phyloP scores from a whole-genome alignment of 2,113 vertebrate species.

The Catagonus wagneri region DNA sequence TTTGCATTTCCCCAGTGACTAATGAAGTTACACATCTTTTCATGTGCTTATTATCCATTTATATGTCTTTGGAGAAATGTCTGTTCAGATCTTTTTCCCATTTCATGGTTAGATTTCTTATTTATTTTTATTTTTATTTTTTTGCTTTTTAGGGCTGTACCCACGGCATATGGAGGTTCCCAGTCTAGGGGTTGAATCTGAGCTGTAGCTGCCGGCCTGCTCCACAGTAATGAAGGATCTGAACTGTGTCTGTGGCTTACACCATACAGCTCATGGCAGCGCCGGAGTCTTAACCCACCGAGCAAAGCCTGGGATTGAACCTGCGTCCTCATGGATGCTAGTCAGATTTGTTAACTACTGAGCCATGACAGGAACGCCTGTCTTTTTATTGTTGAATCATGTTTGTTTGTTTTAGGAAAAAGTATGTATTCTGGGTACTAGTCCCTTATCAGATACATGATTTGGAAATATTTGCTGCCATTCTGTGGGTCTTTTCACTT shows the following conservation, averaged over 20 bases:
- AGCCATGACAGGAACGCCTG: neutral
- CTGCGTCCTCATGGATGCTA: no score
- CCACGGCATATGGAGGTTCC: no score
- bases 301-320: no score
- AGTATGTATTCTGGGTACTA: neutral
- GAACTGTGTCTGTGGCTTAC: no score
- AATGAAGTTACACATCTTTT: constrained; percentile 18
- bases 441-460: neutral
- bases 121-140: no score
- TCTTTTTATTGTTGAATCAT: neutral
- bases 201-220: no score
- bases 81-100: neutral
- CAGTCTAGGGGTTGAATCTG: no score
- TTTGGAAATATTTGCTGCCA: constrained; percentile 27
- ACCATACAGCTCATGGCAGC: no score
- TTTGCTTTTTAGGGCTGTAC: no score
- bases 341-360: no score
- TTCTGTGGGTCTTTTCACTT: neutral
- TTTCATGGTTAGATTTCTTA: neutral
- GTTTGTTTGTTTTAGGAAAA: neutral
- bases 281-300: no score
- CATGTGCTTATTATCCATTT: neutral
- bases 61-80: constrained; percentile 24
- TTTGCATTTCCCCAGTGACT: neutral
- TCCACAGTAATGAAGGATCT: no score